Evolutionary conservation across 2,888 invertebrate genomes (phyloP), one percentile per base, ranked within the genome.

Genomic region (Glyphotaelius pellucidus): DNA sequence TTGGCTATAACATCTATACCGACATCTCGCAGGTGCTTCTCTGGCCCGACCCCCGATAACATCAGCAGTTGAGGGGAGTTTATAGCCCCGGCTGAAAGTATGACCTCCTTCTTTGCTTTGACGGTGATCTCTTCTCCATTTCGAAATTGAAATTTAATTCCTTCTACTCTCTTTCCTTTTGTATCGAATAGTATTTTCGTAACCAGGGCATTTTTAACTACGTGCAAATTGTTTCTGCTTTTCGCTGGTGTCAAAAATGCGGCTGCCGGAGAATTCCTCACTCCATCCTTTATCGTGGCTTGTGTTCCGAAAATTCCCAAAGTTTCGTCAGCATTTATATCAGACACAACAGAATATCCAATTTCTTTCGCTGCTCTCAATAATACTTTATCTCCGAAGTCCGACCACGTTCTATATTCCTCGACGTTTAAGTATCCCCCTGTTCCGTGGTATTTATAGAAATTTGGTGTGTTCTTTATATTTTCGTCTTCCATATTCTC

Each of bases 181-280:
- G 94, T 31, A 93, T 96, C 95, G 35, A 96, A 95, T 12, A 95
- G 93, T 30, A 96, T 92, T 90, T 91, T 90, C 30, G 93, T 93
- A 3, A 80, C 96, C 31, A 95, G 94, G 0, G 95, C 95, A 92
- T 95, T 94, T 47, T 95, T 96, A 14, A 95, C 94, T 0, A 95
- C 94, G 67, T 94, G 93, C 12, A 95, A 93, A 93, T 95, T 95
- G 15, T 91, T 38, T 32, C 94, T 92, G 9, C 93, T 87, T 94
- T 94, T 95, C 0, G 93, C 93, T 12, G 94, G 94, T 35, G 94
- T 94, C 11, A 97, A 94, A 94, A 96, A 97, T 84, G 96, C 96
- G 93, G 95, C 96, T 0, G 96, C 96, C 1, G 96, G 95, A 93
- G 96, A 96, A 90, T 95, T 95, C 92, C 96, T 95, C 7, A 94